Evolutionary conservation across 2,888 invertebrate genomes (phyloP).

Genomic region (Cremastobaeus sp.): DNA sequence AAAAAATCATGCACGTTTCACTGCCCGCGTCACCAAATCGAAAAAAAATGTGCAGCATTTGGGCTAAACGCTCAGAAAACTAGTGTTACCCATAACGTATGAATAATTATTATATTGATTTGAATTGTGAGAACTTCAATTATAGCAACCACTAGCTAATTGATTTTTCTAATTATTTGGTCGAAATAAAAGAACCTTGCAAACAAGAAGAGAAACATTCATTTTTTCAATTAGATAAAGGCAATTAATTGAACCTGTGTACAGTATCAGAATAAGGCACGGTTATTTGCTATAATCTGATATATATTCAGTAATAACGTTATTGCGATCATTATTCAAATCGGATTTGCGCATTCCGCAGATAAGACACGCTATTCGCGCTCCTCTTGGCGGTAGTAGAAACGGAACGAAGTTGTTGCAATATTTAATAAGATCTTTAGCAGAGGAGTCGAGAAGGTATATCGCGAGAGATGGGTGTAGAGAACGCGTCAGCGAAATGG

Average conservation of each 20-base stretch:
- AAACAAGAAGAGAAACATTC: background rate
- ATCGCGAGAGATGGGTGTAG: slow-evolving; percentile 74
- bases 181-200: background rate
- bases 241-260: slow-evolving; percentile 35
- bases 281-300: slow-evolving; percentile 52
- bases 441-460: slow-evolving; percentile 70
- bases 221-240: too few species aligned
- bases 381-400: slow-evolving; percentile 54
- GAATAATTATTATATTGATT: too few species aligned
- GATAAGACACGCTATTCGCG: slow-evolving; percentile 60
- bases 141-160: too few species aligned
- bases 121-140: too few species aligned
- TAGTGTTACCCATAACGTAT: too few species aligned
- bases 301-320: slow-evolving; percentile 59
- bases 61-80: too few species aligned
- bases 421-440: slow-evolving; percentile 76
- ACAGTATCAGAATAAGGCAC: slow-evolving; percentile 15
- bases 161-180: background rate
- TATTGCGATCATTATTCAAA: slow-evolving; percentile 56
- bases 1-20: too few species aligned
- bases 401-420: slow-evolving; percentile 71
- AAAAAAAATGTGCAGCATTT: too few species aligned
- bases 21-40: too few species aligned
- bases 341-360: slow-evolving; percentile 65
- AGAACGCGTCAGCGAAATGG: slow-evolving; percentile 76